These are phyloP conservation scores for Cinclus mexicanus DNA, from an alignment of 2,113 vertebrate species.

Conservation along the genomic window DNA sequence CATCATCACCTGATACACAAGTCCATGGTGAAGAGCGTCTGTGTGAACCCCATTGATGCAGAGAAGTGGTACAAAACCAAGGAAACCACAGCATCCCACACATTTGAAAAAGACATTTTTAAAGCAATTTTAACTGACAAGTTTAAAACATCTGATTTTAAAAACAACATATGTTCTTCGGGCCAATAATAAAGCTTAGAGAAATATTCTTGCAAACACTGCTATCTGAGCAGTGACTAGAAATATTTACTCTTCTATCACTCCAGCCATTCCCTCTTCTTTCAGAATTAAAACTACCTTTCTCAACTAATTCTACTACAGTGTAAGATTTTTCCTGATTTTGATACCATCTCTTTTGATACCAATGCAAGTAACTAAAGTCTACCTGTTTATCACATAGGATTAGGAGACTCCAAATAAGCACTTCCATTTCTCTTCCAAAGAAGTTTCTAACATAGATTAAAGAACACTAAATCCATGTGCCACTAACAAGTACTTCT, in stretches of 20 bases:
- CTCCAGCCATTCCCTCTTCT: not conserved
- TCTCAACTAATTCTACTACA: not conserved
- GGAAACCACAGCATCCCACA: not conserved
- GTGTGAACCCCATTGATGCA: not conserved
- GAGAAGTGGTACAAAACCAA: not conserved
- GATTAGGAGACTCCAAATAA: not conserved
- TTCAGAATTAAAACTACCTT: not conserved
- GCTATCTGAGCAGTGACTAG: not conserved
- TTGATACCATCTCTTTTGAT: not conserved
- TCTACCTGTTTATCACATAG: not conserved
- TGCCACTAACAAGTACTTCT: not conserved
- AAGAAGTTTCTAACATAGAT: not conserved
- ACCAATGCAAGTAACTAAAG: not conserved
- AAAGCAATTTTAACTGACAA: not conserved
- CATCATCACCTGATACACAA: not conserved
- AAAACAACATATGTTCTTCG: not conserved
- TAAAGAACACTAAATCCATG: not conserved
- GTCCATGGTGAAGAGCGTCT: not conserved
- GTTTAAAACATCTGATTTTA: not conserved
- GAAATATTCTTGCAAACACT: not conserved
- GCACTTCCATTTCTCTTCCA: not conserved
- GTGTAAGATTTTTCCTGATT: not conserved
- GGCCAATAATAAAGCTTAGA: not conserved
- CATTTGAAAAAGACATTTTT: not conserved
- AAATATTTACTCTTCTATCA: not conserved